Base-by-base conservation (phyloP, 37 sponge, comb jelly and placozoan species). In the Ianthella basta region DNA sequence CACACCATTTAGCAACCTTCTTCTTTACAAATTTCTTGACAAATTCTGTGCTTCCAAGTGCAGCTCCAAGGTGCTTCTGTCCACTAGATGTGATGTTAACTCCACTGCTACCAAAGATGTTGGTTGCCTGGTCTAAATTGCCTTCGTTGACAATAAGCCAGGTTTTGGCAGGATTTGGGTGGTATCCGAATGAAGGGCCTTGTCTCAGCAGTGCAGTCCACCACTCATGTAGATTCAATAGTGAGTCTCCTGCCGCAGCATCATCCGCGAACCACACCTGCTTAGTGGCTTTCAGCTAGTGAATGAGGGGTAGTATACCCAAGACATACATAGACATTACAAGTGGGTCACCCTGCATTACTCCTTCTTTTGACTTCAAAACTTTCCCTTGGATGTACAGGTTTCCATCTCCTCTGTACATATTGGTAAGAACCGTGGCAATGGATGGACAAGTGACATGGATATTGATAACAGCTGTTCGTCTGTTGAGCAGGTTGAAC, bases 231-330 rank as follows among this genome's bases (percentile, higher is more conserved):
- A 66, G 68, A 23, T n/a, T 66, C 25, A 27, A 24, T 24, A n/a
- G 68, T 13, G 12, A 13, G 29, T 27, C 68, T n/a, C 68, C 23
- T 24, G 68, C 29, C 12, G 68, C 15, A 10, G 72, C 72, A 70
- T 70, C 33, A 16, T 70, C 72, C 25, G 68, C 68, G 23, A 66
- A 3, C 72, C 4, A 3, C 4, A n/a, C 68, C 23, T 66, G 68
- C 12, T 19, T 27, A 66, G 23, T 19, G 29, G 15, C 25, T 19
- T 66, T 66, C 27, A 66, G 68, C 29, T 66, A 14, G 29, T 27
- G 68, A 14, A 66, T 66, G 29, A 66, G 68, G 23, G 68, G 68
- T 13, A 66, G n/a, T n/a, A n/a, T n/a, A n/a, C n/a, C n/a, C n/a
- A n/a, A n/a, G n/a, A n/a, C n/a, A n/a, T n/a, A n/a, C n/a, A n/a